phyloP scores from a whole-genome alignment of 2,888 invertebrate genomes.

The Cataglyphis cursor region DNA sequence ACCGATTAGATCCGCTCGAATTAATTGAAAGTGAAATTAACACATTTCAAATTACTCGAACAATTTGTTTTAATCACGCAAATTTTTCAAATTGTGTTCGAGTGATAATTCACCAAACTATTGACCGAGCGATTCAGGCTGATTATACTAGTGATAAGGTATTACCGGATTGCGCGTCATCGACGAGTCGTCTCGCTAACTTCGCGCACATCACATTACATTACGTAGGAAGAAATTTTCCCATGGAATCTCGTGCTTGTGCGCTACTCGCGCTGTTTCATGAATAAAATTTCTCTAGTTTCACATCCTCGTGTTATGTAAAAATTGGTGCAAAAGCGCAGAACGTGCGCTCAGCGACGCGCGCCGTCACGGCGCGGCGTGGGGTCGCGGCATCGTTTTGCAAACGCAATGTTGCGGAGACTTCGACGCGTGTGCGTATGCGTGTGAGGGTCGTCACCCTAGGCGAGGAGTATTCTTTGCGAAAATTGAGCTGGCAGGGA shows the following conservation, averaged over 20 bases:
- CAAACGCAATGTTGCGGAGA: slow-evolving; percentile 35
- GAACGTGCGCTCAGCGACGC: slow-evolving; percentile 20
- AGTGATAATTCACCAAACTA: neutral
- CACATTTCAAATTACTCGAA: neutral
- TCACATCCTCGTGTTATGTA: slow-evolving; percentile 77
- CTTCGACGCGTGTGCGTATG: slow-evolving; percentile 4
- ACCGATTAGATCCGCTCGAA: neutral
- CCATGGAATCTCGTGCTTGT: slow-evolving; percentile 63
- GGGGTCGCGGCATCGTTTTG: slow-evolving; percentile 50
- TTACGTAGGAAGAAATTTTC: slow-evolving; percentile 67
- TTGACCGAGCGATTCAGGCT: slow-evolving; percentile 30
- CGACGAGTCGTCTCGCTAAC: slow-evolving; percentile 5
- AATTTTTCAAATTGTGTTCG: no score
- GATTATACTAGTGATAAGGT: neutral
- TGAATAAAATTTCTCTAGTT: slow-evolving; percentile 79
- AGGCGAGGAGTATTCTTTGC: slow-evolving; percentile 40
- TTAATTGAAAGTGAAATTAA: neutral
- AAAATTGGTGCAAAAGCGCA: slow-evolving; percentile 71
- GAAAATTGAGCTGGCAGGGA: slow-evolving; percentile 44
- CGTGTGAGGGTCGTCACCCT: slow-evolving; percentile 30
- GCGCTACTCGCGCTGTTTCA: slow-evolving; percentile 61
- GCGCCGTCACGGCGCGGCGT: slow-evolving; percentile 24
- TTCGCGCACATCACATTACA: slow-evolving; percentile 39
- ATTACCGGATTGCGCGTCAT: slow-evolving; percentile 15
- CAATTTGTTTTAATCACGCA: no score